These are phyloP conservation scores for Typhlichthys eigenmanni DNA, from an alignment of 2,797 vertebrate genomes.

Conservation along the genomic window DNA sequence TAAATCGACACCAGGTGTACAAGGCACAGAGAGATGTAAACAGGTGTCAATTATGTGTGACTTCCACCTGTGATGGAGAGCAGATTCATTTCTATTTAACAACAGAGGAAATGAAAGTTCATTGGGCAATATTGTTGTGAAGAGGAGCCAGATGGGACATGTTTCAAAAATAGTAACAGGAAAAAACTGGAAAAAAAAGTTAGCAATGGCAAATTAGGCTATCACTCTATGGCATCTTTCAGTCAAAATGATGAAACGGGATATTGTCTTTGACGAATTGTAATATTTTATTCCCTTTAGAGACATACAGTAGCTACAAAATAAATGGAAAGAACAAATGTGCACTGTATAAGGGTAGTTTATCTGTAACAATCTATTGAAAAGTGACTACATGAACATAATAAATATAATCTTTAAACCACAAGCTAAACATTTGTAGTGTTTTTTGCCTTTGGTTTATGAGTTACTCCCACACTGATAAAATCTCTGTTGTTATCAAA, in stretches of 20 bases:
- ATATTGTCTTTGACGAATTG: slow-evolving; percentile 33
- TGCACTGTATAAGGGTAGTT: too few species aligned
- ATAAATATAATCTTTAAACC: too few species aligned
- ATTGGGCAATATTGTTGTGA: slow-evolving; percentile 76
- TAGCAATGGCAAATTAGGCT: slow-evolving; percentile 62
- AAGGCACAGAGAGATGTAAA: slow-evolving; percentile 68
- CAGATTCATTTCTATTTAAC: slow-evolving; percentile 80
- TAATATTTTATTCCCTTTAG: slow-evolving; percentile 46
- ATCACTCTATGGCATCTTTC: slow-evolving; percentile 65
- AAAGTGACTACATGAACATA: too few species aligned
- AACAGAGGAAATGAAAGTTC: slow-evolving; percentile 76
- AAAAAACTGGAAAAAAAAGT: slow-evolving; percentile 31
- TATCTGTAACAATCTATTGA: too few species aligned
- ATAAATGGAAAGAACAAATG: too few species aligned
- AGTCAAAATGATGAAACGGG: slow-evolving; percentile 47
- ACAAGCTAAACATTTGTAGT: too few species aligned
- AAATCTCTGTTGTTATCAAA: slow-evolving; percentile 55
- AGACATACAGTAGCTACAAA: too few species aligned
- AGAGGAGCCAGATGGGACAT: slow-evolving; percentile 76
- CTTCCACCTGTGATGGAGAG: slow-evolving; percentile 80
- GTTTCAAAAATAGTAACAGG: slow-evolving; percentile 74
- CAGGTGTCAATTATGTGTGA: slow-evolving; percentile 77
- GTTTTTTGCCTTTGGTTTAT: too few species aligned
- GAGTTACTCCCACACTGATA: not conserved
- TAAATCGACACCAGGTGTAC: slow-evolving; percentile 75